Base-by-base conservation (phyloP, 2,113 vertebrate species). In the Microcebus lehilahytsara region DNA sequence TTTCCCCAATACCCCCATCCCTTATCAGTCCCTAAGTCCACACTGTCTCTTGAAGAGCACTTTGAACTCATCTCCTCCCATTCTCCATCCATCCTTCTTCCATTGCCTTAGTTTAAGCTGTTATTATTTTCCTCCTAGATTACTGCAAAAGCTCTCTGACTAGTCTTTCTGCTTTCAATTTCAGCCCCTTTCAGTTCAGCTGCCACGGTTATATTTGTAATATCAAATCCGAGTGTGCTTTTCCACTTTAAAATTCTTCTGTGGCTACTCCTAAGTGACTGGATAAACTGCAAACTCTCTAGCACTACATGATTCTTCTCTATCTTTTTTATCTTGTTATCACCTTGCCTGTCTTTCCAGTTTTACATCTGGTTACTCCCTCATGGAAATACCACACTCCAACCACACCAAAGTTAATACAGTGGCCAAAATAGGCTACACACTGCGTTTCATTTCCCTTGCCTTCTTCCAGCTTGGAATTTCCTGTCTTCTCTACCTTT, bases 291-390 rank as follows among this genome's bases (percentile, higher is more conserved):
- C 85, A 95, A 67, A 87, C 78, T 96, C 69, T 93, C 49, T 56
- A 87, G 77, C 42, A 80, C 51, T 81, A 8, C 86, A 34, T 49
- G 60, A 91, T 88, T 93, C 77, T 64, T 62, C 64, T 74, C 89
- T 89, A 78, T 88, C 62, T 87, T 91, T 79, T 83, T 66, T 25
- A 96, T 95, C 80, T 97, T 72, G 10, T 92, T 92, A 94, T 92
- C 83, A 79, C 56, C 62, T 89, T 89, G 74, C 85, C 34, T 69
- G 86, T 93, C 89, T 96, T 96, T 96, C 91, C 95, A 97, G 97
- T 91, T 96, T 97, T 95, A 83, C 30, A 42, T 80, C 71, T 88
- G 80, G 69, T 91, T 96, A 64, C 77, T 96, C 75, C 85, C 58
- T 96, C n/a, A 0, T 20, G 27, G 84, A 87, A 96, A 97, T 75